Percentiles rank a stretch among this genome's conserved stretches.
phyloP scores from a whole-genome alignment of 2,797 vertebrate genomes.

The Erpetoichthys calabaricus region DNA sequence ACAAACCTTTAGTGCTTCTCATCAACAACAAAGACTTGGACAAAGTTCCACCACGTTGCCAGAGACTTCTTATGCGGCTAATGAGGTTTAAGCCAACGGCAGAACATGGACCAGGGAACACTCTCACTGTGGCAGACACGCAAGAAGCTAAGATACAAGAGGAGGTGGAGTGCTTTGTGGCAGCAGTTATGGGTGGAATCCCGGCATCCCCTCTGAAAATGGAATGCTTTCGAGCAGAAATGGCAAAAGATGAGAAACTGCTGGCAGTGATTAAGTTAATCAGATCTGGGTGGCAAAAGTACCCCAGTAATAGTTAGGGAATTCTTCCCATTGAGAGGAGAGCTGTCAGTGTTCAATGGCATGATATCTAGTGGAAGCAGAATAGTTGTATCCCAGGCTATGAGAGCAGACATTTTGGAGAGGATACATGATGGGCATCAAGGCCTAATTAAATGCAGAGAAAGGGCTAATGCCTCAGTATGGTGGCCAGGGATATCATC shows the following conservation, averaged over 20 bases:
- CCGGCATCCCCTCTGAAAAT: background rate
- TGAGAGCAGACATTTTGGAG: background rate
- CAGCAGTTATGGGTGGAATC: background rate
- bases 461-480: no score
- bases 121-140: background rate
- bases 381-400: background rate
- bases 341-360: background rate
- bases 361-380: background rate
- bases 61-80: background rate
- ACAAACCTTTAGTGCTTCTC: background rate
- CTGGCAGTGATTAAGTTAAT: background rate
- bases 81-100: background rate
- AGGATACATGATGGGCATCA: no score
- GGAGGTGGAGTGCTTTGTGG: background rate
- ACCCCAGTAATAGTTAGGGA: background rate
- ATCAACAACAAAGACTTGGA: background rate
- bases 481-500: no score
- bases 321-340: background rate
- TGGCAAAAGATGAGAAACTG: background rate
- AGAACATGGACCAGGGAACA: background rate
- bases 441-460: no score
- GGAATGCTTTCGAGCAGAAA: background rate
- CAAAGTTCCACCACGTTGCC: background rate
- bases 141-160: background rate
- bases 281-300: background rate